Evolutionary conservation across 2,888 invertebrate species (phyloP), one percentile per base, ranked within the genome.

Genomic region (Ariolimax columbianus): DNA sequence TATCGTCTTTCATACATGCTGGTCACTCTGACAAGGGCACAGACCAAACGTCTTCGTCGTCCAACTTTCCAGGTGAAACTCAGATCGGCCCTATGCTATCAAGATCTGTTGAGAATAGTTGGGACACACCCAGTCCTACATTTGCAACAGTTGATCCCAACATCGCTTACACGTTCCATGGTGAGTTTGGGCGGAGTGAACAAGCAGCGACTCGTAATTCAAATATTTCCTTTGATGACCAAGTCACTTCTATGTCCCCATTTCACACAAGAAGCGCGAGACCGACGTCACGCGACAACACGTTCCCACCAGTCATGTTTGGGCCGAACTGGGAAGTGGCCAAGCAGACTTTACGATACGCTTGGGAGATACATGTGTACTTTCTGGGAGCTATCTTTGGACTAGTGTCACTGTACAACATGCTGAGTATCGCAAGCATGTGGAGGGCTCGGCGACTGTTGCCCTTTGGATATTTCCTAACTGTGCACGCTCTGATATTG

Each of bases 311-410:
- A 82, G 89, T 91, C n/a, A 92, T 93, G 70, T 93, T 92, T 14
- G 90, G 89, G 33, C 93, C 93, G 11, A 90, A 93, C 38, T 93
- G 93, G 93, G 88, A 87, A 19, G 75, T 86, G 9, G 93, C 93
- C 9, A 92, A 92, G 88, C 70, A 85, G 19, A 59, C 47, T 73
- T 93, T 92, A 91, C 96, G 96, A 0, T 96, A 97, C 89, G 97
- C 97, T 0, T 98, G 98, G 98, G 97, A 97, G 91, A 96, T 98
- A 14, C 98, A 98, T 93, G 96, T 98, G 9, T 98, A 98, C 94
- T 94, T 97, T 66, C 97, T 97, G 0, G 98, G 97, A 0, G 96
- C 97, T 30, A 95, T 97, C 92, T 98, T 98, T 93, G 96, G 97
- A 0, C 95, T 97, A 23, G 95, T 98, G 90, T 97, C 97, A 0